Base-by-base conservation (phyloP, 2,113 vertebrate species). In the Hippolais icterina region DNA sequence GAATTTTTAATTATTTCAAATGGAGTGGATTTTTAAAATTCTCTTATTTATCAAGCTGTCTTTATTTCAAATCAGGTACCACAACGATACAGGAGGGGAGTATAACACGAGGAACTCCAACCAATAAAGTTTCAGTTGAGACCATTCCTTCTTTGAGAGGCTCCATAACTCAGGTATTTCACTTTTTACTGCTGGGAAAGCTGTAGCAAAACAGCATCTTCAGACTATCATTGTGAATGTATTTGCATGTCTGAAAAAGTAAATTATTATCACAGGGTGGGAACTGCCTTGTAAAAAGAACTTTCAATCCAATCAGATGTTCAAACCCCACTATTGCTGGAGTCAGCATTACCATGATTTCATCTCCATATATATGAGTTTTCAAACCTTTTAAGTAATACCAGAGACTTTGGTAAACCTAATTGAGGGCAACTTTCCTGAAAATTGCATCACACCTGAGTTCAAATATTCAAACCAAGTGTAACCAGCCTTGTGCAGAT, bases 101-200 rank as follows among this genome's bases (percentile, higher is more conserved):
- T 81, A 98, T 99, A 95, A 98, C 98, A 24, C 98, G 99, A 94
- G 98, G 98, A 77, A 99, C 98, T 74, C 98, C 98, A 88, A 95
- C 98, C 81, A 97, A 69, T 97, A 99, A 99, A 95, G 95, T 98
- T 87, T 97, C 98, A 13, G 96, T 98, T 59, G 99, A 99, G 64
- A 97, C 97, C 69, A 97, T 99, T 71, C 89, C 98, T 18, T 98
- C 98, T 75, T 97, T 99, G 87, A 97, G 98, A 80, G 99, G 99
- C 80, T 99, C 99, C 29, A 99, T 99, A 96, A 99, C 99, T 97
- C 99, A 99, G 98, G 99, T 99, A 98, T 87, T 85, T 61, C n/a
- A 9, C 17, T 7, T 15, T 53, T 39, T 5, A 7, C 25, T 83
- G 15, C 21, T 63, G 42, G 64, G 54, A 35, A 66, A 28, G 33